Evolutionary conservation across 2,797 vertebrate species (phyloP).

Genomic region (Taeniopygia guttata): DNA sequence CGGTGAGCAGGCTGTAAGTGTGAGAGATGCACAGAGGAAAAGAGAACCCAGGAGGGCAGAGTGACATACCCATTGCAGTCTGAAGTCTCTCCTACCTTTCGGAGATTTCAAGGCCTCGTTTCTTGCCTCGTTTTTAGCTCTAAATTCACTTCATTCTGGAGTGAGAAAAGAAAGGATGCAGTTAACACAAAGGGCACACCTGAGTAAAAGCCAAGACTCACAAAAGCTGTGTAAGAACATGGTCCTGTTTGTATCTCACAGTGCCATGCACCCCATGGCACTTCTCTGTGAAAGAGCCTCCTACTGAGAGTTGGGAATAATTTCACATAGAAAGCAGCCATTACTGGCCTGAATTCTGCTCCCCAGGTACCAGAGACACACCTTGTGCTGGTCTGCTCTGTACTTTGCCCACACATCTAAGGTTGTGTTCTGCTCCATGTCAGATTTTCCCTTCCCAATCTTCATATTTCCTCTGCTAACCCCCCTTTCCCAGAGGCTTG

Average conservation of each 20-base stretch:
- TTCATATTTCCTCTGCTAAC: not conserved
- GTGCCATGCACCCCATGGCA: rapidly evolving
- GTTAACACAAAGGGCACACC: not conserved
- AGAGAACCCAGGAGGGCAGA: conserved; percentile 53
- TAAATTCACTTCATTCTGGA: conserved; percentile 77
- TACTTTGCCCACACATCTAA: not conserved
- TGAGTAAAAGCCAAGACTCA: not conserved
- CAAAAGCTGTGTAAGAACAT: not conserved
- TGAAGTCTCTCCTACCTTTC: conserved; percentile 71
- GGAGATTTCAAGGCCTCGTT: conserved; percentile 61
- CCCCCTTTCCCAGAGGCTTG: not conserved
- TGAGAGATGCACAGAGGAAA: conserved; percentile 32
- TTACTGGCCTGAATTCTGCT: not conserved
- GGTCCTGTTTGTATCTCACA: not conserved
- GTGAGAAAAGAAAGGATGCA: conserved; percentile 14
- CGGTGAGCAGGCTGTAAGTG: not conserved
- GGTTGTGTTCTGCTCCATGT: not conserved
- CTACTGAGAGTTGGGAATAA: not conserved
- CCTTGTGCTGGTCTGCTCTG: not conserved
- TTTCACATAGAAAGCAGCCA: not conserved
- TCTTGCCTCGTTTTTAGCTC: conserved; percentile 43
- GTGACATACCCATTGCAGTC: conserved; percentile 71
- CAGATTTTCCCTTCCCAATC: not conserved
- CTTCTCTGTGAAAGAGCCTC: not conserved
- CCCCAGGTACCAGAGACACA: not conserved